Evolutionary conservation across 2,113 vertebrate species (phyloP).

Genomic region (Pica pica): DNA sequence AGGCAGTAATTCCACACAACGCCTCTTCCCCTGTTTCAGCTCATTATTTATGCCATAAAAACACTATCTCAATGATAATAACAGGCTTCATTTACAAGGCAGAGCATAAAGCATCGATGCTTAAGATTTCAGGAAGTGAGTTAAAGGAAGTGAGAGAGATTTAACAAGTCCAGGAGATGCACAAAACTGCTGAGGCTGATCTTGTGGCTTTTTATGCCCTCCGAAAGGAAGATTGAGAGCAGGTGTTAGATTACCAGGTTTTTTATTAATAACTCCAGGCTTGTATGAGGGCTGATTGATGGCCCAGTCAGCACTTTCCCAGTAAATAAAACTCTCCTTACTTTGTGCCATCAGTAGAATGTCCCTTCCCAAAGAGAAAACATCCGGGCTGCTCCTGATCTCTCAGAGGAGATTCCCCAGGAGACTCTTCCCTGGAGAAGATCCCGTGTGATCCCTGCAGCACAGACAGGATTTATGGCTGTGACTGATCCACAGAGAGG

Average conservation of each 20-base stretch:
- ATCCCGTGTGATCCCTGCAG: neutral
- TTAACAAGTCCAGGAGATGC: constrained; percentile 69
- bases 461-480: neutral
- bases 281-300: constrained; percentile 48
- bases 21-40: constrained; percentile 70
- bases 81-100: constrained; percentile 78
- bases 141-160: constrained; percentile 64
- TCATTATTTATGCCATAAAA: constrained; percentile 83
- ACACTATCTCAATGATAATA: constrained; percentile 79
- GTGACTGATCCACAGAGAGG: neutral
- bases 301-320: constrained; percentile 32
- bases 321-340: neutral
- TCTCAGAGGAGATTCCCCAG: neutral
- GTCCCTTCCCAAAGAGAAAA: neutral
- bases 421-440: neutral
- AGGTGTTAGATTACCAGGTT: constrained; percentile 33
- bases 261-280: constrained; percentile 61
- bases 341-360: neutral
- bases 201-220: constrained; percentile 58
- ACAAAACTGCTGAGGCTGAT: constrained; percentile 65
- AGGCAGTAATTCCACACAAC: constrained; percentile 76
- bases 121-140: constrained; percentile 70
- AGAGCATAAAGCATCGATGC: constrained; percentile 71
- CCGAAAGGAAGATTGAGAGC: constrained; percentile 46
- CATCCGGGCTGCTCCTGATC: neutral